Evolutionary conservation across 2,888 invertebrate genomes (phyloP).

Genomic region (Ditula angustiorana): DNA sequence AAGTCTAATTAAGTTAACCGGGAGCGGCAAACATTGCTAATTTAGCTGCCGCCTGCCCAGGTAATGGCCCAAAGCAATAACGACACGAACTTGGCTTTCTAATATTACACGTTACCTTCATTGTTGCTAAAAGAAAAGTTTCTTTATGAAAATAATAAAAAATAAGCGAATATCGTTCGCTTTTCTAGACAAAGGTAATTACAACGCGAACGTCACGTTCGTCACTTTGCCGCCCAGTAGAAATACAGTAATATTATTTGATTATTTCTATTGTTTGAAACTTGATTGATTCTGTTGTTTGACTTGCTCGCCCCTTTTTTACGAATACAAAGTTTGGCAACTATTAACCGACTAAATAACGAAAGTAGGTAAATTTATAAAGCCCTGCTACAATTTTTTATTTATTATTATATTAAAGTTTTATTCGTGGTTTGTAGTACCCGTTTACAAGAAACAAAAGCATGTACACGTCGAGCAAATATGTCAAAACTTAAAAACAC

Average conservation of each 20-base stretch:
- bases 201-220: not conserved
- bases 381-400: too few species aligned
- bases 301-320: too few species aligned
- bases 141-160: not conserved
- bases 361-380: too few species aligned
- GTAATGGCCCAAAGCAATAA: conserved; percentile 41
- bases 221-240: not conserved
- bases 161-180: not conserved
- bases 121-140: conserved; percentile 24
- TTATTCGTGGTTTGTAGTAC: too few species aligned
- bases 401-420: too few species aligned
- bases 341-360: too few species aligned
- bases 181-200: conserved; percentile 2
- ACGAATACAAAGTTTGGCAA: too few species aligned
- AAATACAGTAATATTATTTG: not conserved
- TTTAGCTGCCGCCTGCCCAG: conserved; percentile 46
- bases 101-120: conserved; percentile 8
- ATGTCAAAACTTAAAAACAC: too few species aligned
- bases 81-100: conserved; percentile 22
- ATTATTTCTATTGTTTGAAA: too few species aligned
- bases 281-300: too few species aligned
- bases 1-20: conserved; percentile 56
- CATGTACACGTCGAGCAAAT: too few species aligned
- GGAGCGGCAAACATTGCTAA: conserved; percentile 50
- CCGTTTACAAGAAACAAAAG: too few species aligned